Conservation (phyloP, 2,113 vertebrate species). For the Propithecus coquereli region DNA sequence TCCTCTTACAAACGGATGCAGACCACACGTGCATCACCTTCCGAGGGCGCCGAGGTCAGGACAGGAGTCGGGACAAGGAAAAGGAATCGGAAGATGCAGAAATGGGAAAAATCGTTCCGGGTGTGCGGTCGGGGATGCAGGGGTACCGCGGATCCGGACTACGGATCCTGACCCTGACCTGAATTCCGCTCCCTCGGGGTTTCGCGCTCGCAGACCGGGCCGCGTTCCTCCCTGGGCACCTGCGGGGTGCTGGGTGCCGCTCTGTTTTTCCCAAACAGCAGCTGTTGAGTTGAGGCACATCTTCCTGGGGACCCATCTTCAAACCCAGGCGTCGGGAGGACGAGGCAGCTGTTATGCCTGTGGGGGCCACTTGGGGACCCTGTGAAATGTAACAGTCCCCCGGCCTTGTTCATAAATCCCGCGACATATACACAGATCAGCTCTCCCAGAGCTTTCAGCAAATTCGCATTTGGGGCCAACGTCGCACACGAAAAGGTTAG, state of each 20-base stretch:
- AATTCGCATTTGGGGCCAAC: neutral
- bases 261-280: neutral
- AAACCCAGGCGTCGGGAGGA: neutral
- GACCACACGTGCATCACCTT: no score
- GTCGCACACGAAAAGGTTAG: neutral
- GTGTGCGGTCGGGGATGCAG: neutral
- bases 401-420: neutral
- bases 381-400: accelerated
- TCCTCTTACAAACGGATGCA: neutral
- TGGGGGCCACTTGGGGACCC: neutral
- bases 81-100: neutral
- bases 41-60: neutral
- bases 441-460: neutral
- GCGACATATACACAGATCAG: neutral
- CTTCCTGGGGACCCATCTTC: neutral
- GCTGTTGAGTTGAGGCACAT: neutral
- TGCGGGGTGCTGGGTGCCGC: no score
- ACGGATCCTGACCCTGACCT: no score
- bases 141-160: no score
- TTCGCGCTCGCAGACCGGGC: neutral
- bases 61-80: neutral
- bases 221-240: no score
- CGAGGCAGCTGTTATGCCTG: neutral
- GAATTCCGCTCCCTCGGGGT: neutral
- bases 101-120: neutral